Evolutionary conservation across 2,797 vertebrate species (phyloP), one percentile per base, ranked within the genome.

Genomic region (Parauchenoglanis ngamensis): DNA sequence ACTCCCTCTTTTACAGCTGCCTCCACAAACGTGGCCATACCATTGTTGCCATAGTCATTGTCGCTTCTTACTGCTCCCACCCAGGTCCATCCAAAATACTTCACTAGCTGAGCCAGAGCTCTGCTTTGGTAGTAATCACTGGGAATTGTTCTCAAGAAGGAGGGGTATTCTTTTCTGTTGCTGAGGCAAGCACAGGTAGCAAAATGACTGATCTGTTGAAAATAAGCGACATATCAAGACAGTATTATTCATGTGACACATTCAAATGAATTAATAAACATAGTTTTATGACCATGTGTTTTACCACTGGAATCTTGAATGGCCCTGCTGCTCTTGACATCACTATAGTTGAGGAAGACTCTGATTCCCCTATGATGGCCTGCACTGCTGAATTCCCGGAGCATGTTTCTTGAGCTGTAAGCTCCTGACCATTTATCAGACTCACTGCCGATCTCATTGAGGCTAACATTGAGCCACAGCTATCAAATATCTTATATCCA

Each of bases 331-430:
- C 93, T 84, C 92, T 94, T 25, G 95, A 91, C 90, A 96, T 93
- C 21, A 90, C 95, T 81, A 95, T 95, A 0, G 95, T 95, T 52
- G 94, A 93, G 12, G 96, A 96, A 13, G 96, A 96, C 86, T 95
- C 95, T 19, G 95, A 95, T n/a, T 92, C 90, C 85, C 93, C 93
- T 52, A 94, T 92, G 25, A 94, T 92, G 21, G 91, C 90, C 68
- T 93, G 91, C 49, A 94, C 91, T 80, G 88, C 84, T 68, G 95
- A 92, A 54, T 87, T 92, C 1, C 92, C 85, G 1, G 88, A 90
- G 89, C 96, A 96, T 13, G 28, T 91, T 87, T 91, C 89, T 54
- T 86, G 89, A 19, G 77, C 57, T 85, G 49, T 92, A 40, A 44
- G 81, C 25, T 94, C 89, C 67, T 93, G 92, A 63, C 94, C 94